Base-by-base conservation (phyloP, 2,797 vertebrate genomes). In the Chelmon rostratus region DNA sequence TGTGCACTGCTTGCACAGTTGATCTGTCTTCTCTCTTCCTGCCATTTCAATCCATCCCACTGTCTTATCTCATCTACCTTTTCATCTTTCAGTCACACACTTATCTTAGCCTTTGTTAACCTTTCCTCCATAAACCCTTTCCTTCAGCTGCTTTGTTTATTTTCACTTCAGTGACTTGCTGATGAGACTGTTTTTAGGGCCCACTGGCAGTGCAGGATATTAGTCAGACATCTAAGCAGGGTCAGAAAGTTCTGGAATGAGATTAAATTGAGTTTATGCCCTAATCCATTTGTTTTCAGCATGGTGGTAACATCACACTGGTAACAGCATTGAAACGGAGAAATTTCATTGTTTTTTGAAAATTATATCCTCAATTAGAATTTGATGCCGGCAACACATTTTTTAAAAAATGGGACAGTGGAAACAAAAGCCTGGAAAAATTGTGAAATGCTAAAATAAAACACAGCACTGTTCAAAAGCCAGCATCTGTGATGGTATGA, bases 31-130 rank as follows among this genome's bases (percentile, higher is more conserved):
- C 33, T 37, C 33, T 53, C 49, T 63, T 4, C 33, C 19, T 19
- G 25, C 13, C 63, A 64, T 52, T 50, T 57, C 54, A 46, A 2
- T 65, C 42, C n/a, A 40, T 31, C 62, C 56, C 46, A 25, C 44
- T 62, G 66, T 86, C 77, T 80, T 59, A 65, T 69, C 53, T 79
- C 2, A 3, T 82, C 33, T 61, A 19, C 33, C 37, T 58, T 66
- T 74, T 79, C 54, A 63, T 81, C 74, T 33, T 58, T 68, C 72
- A 78, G 38, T 59, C n/a, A 13, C 37, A 16, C 3, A 0, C 19
- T 67, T 35, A 68, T 47, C 58, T 61, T 28, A 38, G 40, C 49
- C 28, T 75, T 68, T 66, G 69, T 65, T 62, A 73, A 58, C 54
- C 31, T 69, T 42, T 56, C 63, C 37, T 21, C n/a, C 37, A 42